Base-by-base conservation (phyloP, 2,888 invertebrate genomes). In the Drosophila planitibia region DNA sequence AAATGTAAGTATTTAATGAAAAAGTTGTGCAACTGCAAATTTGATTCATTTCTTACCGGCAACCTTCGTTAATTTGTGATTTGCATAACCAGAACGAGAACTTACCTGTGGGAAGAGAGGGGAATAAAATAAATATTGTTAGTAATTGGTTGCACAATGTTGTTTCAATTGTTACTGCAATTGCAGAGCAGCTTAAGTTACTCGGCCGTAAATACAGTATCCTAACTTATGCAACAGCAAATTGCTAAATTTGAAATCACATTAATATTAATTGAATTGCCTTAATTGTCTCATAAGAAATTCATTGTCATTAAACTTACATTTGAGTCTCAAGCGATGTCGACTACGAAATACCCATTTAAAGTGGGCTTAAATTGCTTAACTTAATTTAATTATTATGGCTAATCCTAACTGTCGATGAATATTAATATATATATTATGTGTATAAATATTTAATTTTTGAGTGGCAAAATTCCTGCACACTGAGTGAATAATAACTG, bases 1-100 rank as follows among this genome's bases (percentile, higher is more conserved):
- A 73, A 66, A 70, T 62, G 65, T 69, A 71, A 69, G 62, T 66
- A 71, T 72, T 74, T 61, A 54, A 61, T n/a, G 39, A n/a, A 60
- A 60, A n/a, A 33, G 7, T 41, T 32, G 14, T 25, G 19, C 32
- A 35, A 19, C n/a, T 65, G 22, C 37, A 47, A 47, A 25, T 44
- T 70, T 16, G 7, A 47, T 25, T 73, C 47, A 35, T n/a, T 62
- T 53, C 58, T 69, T 69, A 69, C 69, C 69, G 52, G 30, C 9
- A 10, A 1, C 19, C 16, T 41, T 30, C 4, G 30, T 70, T 19
- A 30, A 41, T 35, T 52, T n/a, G 32, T 16, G 47, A 25, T 47
- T 47, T 25, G 47, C 47, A 47, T 47, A 52, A 61, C 19, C 22
- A 4, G 25, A 52, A 61, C 4, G 19, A 4, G n/a, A 54, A 74